Evolutionary conservation across 2,797 vertebrate species (phyloP), one percentile per base, ranked within the genome.

Genomic region (Chanos chanos): DNA sequence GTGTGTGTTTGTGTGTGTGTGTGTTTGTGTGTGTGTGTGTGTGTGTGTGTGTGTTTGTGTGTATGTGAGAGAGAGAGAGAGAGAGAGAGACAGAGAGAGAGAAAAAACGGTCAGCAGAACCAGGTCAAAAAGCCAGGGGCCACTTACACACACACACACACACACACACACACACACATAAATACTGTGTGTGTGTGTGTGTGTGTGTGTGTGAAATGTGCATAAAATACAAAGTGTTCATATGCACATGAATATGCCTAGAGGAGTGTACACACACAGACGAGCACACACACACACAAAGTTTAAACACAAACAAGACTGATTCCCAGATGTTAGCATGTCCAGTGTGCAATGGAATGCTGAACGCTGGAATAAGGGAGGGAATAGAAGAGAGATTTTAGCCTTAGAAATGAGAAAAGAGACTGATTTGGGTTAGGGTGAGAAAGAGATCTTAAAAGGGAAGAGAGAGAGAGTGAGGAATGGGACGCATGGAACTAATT

Each of bases 321-420:
- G 10, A 45, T 19, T 7, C 31, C 33, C 33, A 33, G 9, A 3
- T 34, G n/a, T 4, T n/a, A n/a, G 18, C 33, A n/a, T 53, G 36
- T 36, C 12, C 10, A 30, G 27, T 57, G 27, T 61, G 57, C 22
- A 67, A 72, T 61, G 80, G 80, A 87, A 85, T 85, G 82, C 81
- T 77, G 61, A 77, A 78, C 76, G 76, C 81, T 7, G 18, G 73
- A 67, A 71, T 68, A 77, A 62, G 10, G 31, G 57, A 53, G 30
- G 18, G 53, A 68, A 66, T n/a, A 62, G 65, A n/a, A n/a, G 63
- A 61, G 64, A 59, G 67, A 40, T 68, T 40, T 82, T 68, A 41
- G 71, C 70, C 70, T 78, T 70, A 68, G 45, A 86, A 84, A 88
- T 82, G 76, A 83, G 81, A 82, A 87, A 64, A 86, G 87, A 81